phyloP scores from a whole-genome alignment of 2,888 invertebrate species.

The Phrixothrix hirtus region DNA sequence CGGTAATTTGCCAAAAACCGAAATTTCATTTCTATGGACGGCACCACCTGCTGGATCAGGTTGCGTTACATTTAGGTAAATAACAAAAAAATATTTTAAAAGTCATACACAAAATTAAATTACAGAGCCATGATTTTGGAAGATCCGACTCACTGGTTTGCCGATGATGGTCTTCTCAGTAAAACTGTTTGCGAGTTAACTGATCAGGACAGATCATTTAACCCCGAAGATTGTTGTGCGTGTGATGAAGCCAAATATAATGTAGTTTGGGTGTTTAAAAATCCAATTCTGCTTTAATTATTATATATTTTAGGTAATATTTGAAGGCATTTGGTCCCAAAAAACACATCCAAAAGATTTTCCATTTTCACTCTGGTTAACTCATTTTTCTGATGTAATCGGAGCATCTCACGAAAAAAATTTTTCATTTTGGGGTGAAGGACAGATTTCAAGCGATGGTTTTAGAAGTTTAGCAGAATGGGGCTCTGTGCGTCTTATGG shows the following conservation, averaged over 20 bases:
- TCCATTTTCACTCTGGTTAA: slow-evolving; percentile 85
- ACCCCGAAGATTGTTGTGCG: slow-evolving; percentile 78
- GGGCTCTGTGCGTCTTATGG: slow-evolving; percentile 86
- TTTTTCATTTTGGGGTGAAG: slow-evolving; percentile 91
- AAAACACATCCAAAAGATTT: slow-evolving; percentile 96
- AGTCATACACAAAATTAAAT: neutral
- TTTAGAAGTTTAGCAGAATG: slow-evolving; percentile 83
- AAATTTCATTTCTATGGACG: slow-evolving; percentile 87
- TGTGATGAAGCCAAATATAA: slow-evolving; percentile 96
- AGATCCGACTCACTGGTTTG: slow-evolving; percentile 79
- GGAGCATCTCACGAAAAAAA: slow-evolving; percentile 91
- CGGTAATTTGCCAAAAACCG: slow-evolving; percentile 77
- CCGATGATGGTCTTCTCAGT: slow-evolving; percentile 83
- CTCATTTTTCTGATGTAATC: slow-evolving; percentile 96
- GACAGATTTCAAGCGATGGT: slow-evolving; percentile 84
- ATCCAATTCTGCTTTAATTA: no score
- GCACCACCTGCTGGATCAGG: slow-evolving; percentile 84
- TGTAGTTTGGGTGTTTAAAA: no score
- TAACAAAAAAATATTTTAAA: neutral
- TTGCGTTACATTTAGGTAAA: slow-evolving; percentile 82
- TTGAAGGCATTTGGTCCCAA: slow-evolving; percentile 94
- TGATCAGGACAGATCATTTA: slow-evolving; percentile 63
- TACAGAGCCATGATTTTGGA: slow-evolving; percentile 84
- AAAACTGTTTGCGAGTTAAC: slow-evolving; percentile 79
- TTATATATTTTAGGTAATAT: slow-evolving; percentile 66